These are phyloP conservation scores for Invenusta paracnida DNA, from an alignment of 2,888 invertebrate species.

Conservation along the genomic window DNA sequence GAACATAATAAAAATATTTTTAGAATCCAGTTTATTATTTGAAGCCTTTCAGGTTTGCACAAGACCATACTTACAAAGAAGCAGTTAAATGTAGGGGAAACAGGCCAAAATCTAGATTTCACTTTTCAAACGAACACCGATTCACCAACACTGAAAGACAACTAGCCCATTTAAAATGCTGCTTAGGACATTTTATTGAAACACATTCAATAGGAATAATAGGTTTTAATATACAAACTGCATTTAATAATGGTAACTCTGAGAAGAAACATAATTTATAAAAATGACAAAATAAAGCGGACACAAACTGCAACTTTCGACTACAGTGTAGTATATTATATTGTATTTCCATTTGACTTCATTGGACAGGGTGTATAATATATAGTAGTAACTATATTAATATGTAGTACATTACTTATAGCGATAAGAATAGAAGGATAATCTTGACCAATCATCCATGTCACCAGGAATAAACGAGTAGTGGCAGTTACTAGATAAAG, in stretches of 20 bases:
- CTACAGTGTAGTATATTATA: no score
- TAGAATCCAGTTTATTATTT: neutral
- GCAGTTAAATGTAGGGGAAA: conserved; percentile 23
- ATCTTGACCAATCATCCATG: no score
- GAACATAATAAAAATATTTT: no score
- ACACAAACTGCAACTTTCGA: no score
- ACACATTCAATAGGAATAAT: neutral
- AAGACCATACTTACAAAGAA: neutral
- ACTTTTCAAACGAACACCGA: neutral
- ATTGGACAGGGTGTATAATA: no score
- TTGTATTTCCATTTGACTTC: no score
- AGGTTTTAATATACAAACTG: neutral
- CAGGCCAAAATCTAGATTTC: no score
- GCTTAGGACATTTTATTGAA: neutral
- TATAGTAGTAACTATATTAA: no score
- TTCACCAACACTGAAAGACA: neutral
- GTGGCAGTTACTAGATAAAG: no score
- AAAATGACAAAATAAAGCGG: neutral
- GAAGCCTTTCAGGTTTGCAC: neutral
- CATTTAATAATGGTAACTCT: neutral
- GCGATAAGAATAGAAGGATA: no score
- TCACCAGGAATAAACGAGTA: no score
- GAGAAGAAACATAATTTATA: neutral
- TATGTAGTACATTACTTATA: no score
- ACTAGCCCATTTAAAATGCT: neutral